Evolutionary conservation across 2,113 vertebrate genomes (phyloP).

Genomic region (Proteles cristata): DNA sequence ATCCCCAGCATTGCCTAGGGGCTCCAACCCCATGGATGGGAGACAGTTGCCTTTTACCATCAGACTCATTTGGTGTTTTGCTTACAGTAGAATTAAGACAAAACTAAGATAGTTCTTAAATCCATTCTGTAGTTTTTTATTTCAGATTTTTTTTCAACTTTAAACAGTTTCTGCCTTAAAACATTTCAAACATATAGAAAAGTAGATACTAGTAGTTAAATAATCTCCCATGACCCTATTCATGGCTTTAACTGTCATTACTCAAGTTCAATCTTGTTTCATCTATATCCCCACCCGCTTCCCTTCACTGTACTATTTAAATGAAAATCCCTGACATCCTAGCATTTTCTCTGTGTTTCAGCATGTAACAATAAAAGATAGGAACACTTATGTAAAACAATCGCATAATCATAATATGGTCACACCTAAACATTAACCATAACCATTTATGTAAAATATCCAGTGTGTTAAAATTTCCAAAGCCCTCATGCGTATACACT

Average conservation of each 20-base stretch:
- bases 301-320: neutral
- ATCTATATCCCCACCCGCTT: neutral
- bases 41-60: neutral
- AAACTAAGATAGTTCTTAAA: conserved; percentile 15
- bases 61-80: neutral
- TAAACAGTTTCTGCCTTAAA: neutral
- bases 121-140: neutral
- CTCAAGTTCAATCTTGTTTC: neutral
- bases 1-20: neutral
- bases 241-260: neutral
- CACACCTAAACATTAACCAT: neutral
- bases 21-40: neutral
- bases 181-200: neutral
- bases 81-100: neutral
- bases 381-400: neutral
- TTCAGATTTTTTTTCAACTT: neutral
- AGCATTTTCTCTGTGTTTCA: neutral
- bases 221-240: neutral
- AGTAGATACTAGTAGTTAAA: neutral
- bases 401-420: neutral
- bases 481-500: neutral
- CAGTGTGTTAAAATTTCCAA: neutral
- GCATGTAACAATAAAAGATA: neutral
- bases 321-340: neutral
- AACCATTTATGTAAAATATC: neutral